Conservation (phyloP, 2,797 vertebrate genomes). For the Chrosomus eos region DNA sequence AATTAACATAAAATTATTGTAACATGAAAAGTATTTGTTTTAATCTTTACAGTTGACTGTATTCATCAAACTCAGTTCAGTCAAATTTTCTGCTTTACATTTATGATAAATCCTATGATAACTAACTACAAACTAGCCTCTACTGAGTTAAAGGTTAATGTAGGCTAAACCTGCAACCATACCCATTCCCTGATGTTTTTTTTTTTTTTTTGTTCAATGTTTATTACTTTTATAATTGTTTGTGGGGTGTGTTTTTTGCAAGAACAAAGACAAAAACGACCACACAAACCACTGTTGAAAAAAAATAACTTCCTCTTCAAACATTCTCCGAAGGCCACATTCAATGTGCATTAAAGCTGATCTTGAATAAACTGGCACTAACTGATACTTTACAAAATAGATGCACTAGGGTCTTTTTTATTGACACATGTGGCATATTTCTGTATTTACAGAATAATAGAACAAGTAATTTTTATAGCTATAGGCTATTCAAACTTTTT, state of each 20-base stretch:
- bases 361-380: not conserved
- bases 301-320: not conserved
- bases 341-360: not conserved
- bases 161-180: not conserved
- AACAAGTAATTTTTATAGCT: not conserved
- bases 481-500: not conserved
- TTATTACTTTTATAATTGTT: not conserved
- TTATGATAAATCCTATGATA: not conserved
- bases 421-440: not conserved
- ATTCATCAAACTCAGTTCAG: not conserved
- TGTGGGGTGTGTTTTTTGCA: not conserved
- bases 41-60: not conserved
- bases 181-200: too few species aligned
- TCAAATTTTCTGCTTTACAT: not conserved
- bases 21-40: not conserved
- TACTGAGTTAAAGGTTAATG: not conserved
- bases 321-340: not conserved
- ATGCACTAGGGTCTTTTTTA: not conserved
- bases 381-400: not conserved
- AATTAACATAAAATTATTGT: not conserved
- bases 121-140: not conserved
- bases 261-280: not conserved
- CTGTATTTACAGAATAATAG: not conserved
- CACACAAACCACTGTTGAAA: not conserved
- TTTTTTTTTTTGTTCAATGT: not conserved